A percentile compares a stretch with the other conserved stretches of the same genome.
phyloP scores from a whole-genome alignment of 2,888 invertebrate species.

The Gerris lacustris region DNA sequence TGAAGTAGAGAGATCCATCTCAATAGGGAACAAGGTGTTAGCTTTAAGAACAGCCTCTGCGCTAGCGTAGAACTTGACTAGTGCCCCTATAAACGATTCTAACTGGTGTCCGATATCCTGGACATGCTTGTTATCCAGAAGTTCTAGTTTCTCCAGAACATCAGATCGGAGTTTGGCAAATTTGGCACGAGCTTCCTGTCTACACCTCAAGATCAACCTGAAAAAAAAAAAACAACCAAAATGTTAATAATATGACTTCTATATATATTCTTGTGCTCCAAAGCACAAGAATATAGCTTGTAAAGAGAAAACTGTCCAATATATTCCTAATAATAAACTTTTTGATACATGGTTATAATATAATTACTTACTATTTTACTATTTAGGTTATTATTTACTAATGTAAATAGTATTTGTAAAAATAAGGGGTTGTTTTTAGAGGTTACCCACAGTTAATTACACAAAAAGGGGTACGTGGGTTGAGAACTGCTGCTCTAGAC shows the following conservation, averaged over 20 bases:
- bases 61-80: conserved; percentile 63
- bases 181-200: conserved; percentile 80
- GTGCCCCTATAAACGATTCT: conserved; percentile 41
- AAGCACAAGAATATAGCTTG: conserved; percentile 3
- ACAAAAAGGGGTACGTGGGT: too few species aligned
- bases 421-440: too few species aligned
- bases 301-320: too few species aligned
- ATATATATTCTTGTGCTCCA: neutral
- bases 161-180: conserved; percentile 76
- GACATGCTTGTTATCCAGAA: conserved; percentile 95
- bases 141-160: conserved; percentile 91
- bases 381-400: too few species aligned
- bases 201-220: conserved; percentile 81
- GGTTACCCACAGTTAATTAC: too few species aligned
- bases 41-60: conserved; percentile 64
- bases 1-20: conserved; percentile 82
- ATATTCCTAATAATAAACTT: too few species aligned
- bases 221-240: conserved; percentile 19
- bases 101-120: conserved; percentile 78
- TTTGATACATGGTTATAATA: too few species aligned
- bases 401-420: too few species aligned
- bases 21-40: conserved; percentile 80
- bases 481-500: too few species aligned
- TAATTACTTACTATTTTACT: too few species aligned
- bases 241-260: neutral